phyloP scores from a whole-genome alignment of 2,797 vertebrate species.

The Danio albolineatus region DNA sequence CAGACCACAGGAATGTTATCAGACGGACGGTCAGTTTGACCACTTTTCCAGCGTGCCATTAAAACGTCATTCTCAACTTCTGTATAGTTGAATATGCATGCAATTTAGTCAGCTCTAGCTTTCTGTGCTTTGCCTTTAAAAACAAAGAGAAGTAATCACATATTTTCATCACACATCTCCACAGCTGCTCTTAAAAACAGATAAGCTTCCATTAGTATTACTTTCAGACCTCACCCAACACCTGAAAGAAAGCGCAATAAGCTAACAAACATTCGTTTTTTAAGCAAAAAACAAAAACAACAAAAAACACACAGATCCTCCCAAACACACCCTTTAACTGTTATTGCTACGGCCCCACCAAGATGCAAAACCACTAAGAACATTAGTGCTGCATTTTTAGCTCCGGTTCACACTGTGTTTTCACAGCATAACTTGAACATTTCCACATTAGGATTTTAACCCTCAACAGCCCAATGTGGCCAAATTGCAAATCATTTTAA shows the following conservation, averaged over 20 bases:
- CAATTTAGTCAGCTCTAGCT: neutral
- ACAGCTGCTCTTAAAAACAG: constrained; percentile 32
- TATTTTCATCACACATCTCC: constrained; percentile 13
- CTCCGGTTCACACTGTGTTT: constrained; percentile 13
- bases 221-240: constrained; percentile 22
- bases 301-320: neutral
- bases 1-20: constrained; percentile 17
- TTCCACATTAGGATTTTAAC: constrained; percentile 17
- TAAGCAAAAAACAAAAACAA: neutral
- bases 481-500: neutral
- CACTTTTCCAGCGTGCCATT: neutral
- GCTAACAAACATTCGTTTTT: constrained; percentile 6
- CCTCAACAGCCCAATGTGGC: neutral
- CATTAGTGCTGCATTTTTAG: constrained; percentile 26
- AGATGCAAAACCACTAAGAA: constrained; percentile 34
- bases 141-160: neutral
- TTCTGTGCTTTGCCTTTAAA: neutral
- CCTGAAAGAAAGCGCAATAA: constrained; percentile 4
- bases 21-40: neutral
- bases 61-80: neutral
- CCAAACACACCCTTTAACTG: constrained; percentile 22
- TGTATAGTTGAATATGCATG: neutral
- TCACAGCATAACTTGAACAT: neutral
- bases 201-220: constrained; percentile 25
- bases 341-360: constrained; percentile 10